Conservation (phyloP, 1,140 invertebrate genomes). For the Cheumatopsyche charites region DNA sequence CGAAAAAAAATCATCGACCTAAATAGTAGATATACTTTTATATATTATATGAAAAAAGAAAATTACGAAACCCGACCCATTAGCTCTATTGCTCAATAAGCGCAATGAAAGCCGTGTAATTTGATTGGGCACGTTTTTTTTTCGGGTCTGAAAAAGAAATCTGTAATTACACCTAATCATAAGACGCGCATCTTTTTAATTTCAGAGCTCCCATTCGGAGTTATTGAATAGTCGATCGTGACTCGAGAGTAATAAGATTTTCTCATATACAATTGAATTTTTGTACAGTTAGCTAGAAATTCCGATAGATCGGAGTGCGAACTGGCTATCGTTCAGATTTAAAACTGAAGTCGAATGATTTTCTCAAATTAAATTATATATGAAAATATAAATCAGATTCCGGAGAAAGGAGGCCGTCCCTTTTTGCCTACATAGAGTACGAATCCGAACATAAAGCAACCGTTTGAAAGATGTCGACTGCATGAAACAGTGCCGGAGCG, state of each 20-base stretch:
- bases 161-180: constrained; percentile 7
- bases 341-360: neutral
- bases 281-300: no score
- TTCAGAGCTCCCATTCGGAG: neutral
- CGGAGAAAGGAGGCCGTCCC: no score
- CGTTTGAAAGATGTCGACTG: constrained; percentile 39
- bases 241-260: neutral
- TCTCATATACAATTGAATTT: no score
- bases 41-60: no score
- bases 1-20: no score
- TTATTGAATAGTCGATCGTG: constrained; percentile 9
- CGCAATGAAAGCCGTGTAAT: no score
- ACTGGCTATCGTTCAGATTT: no score
- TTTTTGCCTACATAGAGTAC: constrained; percentile 16
- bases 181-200: constrained; percentile 1
- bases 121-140: no score
- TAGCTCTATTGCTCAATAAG: no score
- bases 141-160: neutral
- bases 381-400: constrained; percentile 21
- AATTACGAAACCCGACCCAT: no score
- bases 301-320: no score
- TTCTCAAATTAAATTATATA: constrained; percentile 8
- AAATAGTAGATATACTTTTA: no score
- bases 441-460: constrained; percentile 35
- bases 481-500: constrained; percentile 28